A percentile compares a stretch with the other conserved stretches of the same genome.
These are phyloP conservation scores for Salvator merianae DNA, from an alignment of 2,113 vertebrate species.

Conservation along the genomic window DNA sequence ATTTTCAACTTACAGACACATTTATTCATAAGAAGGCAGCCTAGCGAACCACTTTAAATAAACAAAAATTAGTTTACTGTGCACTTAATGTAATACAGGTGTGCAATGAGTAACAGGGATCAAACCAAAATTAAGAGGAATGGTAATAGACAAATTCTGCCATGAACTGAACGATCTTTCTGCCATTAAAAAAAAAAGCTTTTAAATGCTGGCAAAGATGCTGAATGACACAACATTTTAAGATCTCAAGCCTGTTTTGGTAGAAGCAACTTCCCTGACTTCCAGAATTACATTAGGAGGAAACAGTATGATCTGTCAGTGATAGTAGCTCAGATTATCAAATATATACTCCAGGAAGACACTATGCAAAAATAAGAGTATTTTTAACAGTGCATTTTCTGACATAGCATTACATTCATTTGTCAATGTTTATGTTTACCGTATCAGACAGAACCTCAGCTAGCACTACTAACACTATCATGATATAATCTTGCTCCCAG, in stretches of 20 bases:
- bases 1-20: background rate
- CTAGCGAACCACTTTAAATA: background rate
- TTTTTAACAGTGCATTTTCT: constrained; percentile 67
- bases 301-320: constrained; percentile 45
- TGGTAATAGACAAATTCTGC: background rate
- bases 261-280: constrained; percentile 45
- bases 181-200: background rate
- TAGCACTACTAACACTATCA: constrained; percentile 31
- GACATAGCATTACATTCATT: constrained; percentile 90
- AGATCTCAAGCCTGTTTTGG: constrained; percentile 61
- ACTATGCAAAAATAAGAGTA: constrained; percentile 31
- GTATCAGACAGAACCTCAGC: constrained; percentile 41
- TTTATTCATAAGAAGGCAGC: background rate
- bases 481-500: constrained; percentile 26
- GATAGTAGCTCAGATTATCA: constrained; percentile 37
- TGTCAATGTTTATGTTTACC: constrained; percentile 75
- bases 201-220: constrained; percentile 40
- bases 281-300: constrained; percentile 45
- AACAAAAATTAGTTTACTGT: constrained; percentile 9
- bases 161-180: constrained; percentile 30
- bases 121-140: background rate
- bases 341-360: constrained; percentile 54
- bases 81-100: background rate
- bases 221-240: constrained; percentile 53
- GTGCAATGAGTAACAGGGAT: background rate